These are phyloP conservation scores for Agrochola lota DNA, from an alignment of 2,888 invertebrate species.

Conservation along the genomic window DNA sequence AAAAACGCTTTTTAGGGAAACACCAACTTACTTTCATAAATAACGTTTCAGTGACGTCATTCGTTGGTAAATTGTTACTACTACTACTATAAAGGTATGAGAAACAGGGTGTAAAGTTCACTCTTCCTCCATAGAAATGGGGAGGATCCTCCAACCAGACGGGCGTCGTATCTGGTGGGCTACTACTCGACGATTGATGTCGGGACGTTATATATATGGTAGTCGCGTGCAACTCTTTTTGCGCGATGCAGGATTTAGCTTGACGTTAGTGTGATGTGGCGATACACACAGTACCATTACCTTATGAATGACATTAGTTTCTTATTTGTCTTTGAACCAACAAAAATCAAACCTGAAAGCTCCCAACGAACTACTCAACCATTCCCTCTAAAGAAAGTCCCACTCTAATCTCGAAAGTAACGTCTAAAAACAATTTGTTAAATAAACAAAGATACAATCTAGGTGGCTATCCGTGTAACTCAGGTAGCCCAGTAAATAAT, in stretches of 20 bases:
- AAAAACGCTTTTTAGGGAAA: too few species aligned
- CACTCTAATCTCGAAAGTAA: conserved; percentile 50
- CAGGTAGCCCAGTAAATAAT: conserved; percentile 73
- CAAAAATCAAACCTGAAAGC: background rate
- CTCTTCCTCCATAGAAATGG: too few species aligned
- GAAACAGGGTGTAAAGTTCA: too few species aligned
- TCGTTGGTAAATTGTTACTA: background rate
- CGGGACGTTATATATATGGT: too few species aligned
- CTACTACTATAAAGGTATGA: too few species aligned
- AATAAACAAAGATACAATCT: conserved; percentile 81
- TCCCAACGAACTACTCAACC: background rate
- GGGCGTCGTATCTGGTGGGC: too few species aligned
- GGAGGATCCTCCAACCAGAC: too few species aligned
- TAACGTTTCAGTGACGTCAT: background rate
- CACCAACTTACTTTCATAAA: too few species aligned
- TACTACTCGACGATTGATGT: too few species aligned
- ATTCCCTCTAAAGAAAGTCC: background rate
- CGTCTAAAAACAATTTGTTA: conserved; percentile 72
- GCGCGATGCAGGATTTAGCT: too few species aligned
- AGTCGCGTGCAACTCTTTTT: too few species aligned
- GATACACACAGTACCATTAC: background rate
- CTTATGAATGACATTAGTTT: background rate
- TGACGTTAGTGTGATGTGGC: too few species aligned
- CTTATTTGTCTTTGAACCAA: background rate
- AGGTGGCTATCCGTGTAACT: conserved; percentile 65